A percentile compares a stretch with the other conserved stretches of the same genome.
Conservation (phyloP, 2,797 vertebrate species). For the Enteromius treurensis region DNA sequence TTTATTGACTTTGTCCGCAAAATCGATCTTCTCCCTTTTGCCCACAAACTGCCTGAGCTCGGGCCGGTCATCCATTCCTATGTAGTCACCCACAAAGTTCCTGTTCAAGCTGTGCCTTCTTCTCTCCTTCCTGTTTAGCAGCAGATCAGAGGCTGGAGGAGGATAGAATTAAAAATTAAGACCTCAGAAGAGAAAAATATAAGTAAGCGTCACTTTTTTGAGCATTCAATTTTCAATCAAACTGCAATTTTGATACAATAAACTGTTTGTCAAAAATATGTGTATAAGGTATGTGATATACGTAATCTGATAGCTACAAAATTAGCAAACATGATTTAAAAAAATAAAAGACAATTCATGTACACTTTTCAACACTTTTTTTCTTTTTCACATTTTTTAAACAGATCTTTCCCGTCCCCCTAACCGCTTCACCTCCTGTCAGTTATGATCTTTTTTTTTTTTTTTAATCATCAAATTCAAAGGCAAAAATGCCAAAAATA, state of each 20-base stretch:
- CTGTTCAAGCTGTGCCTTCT: conserved; percentile 96
- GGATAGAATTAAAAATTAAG: not conserved
- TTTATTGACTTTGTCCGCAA: conserved; percentile 94
- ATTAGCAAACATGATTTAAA: not conserved
- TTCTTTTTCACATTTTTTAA: too few species aligned
- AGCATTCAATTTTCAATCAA: not conserved
- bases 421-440: too few species aligned
- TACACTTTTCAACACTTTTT: too few species aligned
- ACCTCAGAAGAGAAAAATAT: not conserved
- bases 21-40: conserved; percentile 96
- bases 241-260: not conserved
- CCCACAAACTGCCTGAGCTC: conserved; percentile 94
- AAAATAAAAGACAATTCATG: too few species aligned
- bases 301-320: not conserved
- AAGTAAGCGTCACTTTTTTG: not conserved
- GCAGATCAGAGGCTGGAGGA: conserved; percentile 88
- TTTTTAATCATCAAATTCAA: too few species aligned
- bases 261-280: not conserved
- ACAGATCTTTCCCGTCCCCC: too few species aligned
- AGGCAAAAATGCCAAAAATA: too few species aligned
- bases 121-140: conserved; percentile 95
- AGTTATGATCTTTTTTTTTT: too few species aligned
- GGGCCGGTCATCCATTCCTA: conserved; percentile 94
- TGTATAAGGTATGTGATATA: not conserved
- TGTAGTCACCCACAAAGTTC: conserved; percentile 97